phyloP scores from a whole-genome alignment of 2,797 vertebrate genomes.

The Capromys pilorides region DNA sequence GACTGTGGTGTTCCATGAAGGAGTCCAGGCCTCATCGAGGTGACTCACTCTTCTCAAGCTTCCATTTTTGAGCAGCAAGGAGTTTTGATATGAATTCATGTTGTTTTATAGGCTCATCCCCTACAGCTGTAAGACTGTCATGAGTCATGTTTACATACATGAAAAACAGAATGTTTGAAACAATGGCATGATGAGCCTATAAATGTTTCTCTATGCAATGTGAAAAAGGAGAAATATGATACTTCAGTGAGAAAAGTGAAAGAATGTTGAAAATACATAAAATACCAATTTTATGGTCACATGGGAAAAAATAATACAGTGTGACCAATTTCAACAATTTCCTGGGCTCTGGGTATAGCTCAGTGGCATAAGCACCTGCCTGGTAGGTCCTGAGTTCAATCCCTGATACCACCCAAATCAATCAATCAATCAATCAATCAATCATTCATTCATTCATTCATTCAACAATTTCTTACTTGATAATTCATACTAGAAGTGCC shows the following conservation, averaged over 20 bases:
- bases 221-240: background rate
- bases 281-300: background rate
- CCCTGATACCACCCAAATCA: no score
- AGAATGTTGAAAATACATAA: background rate
- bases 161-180: constrained; percentile 10
- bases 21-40: background rate
- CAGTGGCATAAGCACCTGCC: no score
- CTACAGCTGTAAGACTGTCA: background rate
- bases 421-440: no score
- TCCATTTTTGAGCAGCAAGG: constrained; percentile 19
- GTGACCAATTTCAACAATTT: background rate
- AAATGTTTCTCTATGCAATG: background rate
- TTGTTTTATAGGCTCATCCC: background rate
- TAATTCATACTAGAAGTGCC: background rate
- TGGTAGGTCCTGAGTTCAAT: no score
- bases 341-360: background rate
- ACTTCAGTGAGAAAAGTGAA: background rate
- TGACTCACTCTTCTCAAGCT: constrained; percentile 2
- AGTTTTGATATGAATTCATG: constrained; percentile 1
- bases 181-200: background rate
- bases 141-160: background rate
- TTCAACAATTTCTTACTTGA: background rate
- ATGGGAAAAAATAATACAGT: background rate
- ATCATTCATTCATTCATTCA: no score
- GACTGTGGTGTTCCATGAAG: background rate